Conservation (phyloP, 2,888 invertebrate genomes). For the Ametastegia equiseti region DNA sequence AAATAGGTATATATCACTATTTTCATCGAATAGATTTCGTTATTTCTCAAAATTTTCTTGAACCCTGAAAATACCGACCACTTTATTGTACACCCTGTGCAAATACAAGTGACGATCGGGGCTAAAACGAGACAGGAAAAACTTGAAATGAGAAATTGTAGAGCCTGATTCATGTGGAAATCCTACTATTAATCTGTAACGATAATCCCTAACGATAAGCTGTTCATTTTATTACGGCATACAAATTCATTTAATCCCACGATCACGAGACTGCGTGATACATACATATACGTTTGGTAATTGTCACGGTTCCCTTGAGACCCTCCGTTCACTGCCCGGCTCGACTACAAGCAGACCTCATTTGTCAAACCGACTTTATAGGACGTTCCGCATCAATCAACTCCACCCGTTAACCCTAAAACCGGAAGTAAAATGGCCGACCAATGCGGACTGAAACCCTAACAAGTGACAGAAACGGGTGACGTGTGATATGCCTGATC, state of each 20-base stretch:
- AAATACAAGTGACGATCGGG: too few relatives aligned
- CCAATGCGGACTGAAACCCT: not conserved
- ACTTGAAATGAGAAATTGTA: too few relatives aligned
- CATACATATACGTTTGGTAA: not conserved
- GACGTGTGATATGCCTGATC: not conserved
- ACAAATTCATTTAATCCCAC: not conserved
- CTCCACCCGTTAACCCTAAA: not conserved
- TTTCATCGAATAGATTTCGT: too few relatives aligned
- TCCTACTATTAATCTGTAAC: not conserved
- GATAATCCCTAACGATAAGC: not conserved
- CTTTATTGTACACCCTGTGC: too few relatives aligned
- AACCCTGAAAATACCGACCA: too few relatives aligned
- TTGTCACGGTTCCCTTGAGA: not conserved
- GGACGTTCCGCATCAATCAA: not conserved
- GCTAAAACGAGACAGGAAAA: too few relatives aligned
- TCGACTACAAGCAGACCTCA: not conserved
- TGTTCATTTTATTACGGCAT: not conserved
- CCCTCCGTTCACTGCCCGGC: not conserved
- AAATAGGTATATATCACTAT: too few relatives aligned
- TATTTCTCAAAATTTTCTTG: too few relatives aligned
- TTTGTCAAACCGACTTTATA: not conserved
- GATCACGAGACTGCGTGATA: not conserved
- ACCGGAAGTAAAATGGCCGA: not conserved
- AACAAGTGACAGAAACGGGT: not conserved
- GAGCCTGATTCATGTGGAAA: not conserved